Base-by-base conservation (phyloP, 2,113 vertebrate genomes). In the Suricata suricatta region DNA sequence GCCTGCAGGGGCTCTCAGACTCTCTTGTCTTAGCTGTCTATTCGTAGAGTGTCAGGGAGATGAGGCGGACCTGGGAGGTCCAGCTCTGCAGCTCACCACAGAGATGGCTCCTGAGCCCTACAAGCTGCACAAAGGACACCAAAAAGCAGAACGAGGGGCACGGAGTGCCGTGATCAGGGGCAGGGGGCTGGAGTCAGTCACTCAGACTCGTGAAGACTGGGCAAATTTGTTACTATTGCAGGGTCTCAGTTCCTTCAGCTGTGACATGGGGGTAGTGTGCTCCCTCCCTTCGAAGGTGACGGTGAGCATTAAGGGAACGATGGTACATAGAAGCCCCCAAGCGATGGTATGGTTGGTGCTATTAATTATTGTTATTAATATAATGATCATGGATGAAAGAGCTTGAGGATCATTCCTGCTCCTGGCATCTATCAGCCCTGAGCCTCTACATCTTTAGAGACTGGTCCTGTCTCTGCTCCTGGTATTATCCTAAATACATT, bases 61-160 rank as follows among this genome's bases (percentile, higher is more conserved):
- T 7, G 7, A 0, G 57, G 6, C 17, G 14, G 27, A 17, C 9
- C 23, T 16, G 33, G 31, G 0, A 11, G 47, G 14, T 10, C 29
- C 9, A 0, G 8, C 23, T 44, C 54, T 74, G 44, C 2, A 2
- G n/a, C 79, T 33, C 0, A 19, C 35, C 47, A 60, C 19, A 41
- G 68, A 5, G 16, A 19, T 29, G 76, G 35, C 29, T 77, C 44
- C 33, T 27, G 25, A 79, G 35, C 63, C n/a, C 84, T 33, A 41
- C 29, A 80, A 54, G 16, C 6, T 7, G 12, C 23, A 38, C 17
- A 21, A 50, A 11, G n/a, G 64, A 29, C n/a, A 21, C 7, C 4
- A 35, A 33, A 25, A 8, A 47, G 44, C 2, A 9, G 25, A 74
- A 17, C 64, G 44, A 74, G 25, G 72, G 54, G 21, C 41, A 80